A percentile compares a stretch with the other conserved stretches of the same genome.
These are phyloP conservation scores for Platichthys stellatus DNA, from an alignment of 2,113 vertebrate species.

Conservation along the genomic window DNA sequence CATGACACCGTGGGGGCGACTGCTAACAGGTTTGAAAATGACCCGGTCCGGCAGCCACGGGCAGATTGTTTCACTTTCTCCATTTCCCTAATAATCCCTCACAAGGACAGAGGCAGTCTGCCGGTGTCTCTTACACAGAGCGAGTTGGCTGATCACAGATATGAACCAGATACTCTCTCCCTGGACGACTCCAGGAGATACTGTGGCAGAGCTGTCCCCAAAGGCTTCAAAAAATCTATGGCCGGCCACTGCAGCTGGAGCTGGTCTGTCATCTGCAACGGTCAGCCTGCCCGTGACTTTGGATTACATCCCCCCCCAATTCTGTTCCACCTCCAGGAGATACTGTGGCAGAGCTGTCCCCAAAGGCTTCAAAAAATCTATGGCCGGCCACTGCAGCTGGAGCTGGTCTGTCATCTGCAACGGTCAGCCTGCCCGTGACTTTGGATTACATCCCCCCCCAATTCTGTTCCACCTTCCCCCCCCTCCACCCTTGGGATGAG, in stretches of 20 bases:
- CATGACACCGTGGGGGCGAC: conserved; percentile 50
- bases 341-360: conserved; percentile 77
- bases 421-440: conserved; percentile 65
- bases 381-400: conserved; percentile 64
- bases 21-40: conserved; percentile 72
- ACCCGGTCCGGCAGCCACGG: conserved; percentile 49
- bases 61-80: conserved; percentile 62
- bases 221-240: conserved; percentile 78
- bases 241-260: conserved; percentile 68
- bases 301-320: conserved; percentile 53
- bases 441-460: conserved; percentile 48
- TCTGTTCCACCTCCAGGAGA: conserved; percentile 38
- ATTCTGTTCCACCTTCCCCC: conserved; percentile 13
- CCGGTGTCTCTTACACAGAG: conserved; percentile 69
- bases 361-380: conserved; percentile 77
- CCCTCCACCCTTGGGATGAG: conserved; percentile 46
- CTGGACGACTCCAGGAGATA: conserved; percentile 53
- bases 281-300: conserved; percentile 62
- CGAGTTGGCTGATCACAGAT: conserved; percentile 58
- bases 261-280: conserved; percentile 71
- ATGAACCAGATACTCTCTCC: conserved; percentile 63
- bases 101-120: conserved; percentile 67
- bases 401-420: conserved; percentile 73
- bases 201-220: conserved; percentile 75
- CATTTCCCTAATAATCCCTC: conserved; percentile 74